phyloP scores from a whole-genome alignment of 2,113 vertebrate species.

The Tauraco erythrolophus region DNA sequence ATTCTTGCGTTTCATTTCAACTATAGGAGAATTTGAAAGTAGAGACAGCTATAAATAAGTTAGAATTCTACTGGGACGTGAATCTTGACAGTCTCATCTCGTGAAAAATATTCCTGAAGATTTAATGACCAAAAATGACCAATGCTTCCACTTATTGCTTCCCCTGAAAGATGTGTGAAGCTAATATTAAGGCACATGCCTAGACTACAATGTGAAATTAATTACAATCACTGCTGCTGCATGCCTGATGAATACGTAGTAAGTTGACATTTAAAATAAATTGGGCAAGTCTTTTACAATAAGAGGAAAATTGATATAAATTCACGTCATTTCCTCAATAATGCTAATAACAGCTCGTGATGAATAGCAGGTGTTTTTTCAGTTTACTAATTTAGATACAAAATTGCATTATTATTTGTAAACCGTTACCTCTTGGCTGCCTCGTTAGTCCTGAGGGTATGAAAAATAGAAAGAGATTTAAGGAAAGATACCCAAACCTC shows the following conservation, averaged over 20 bases:
- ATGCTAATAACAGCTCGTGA: slow-evolving; percentile 31
- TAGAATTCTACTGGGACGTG: neutral
- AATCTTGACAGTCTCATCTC: neutral
- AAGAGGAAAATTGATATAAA: slow-evolving; percentile 52
- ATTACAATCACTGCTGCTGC: slow-evolving; percentile 42
- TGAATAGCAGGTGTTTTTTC: neutral
- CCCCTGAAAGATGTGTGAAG: neutral
- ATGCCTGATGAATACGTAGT: slow-evolving; percentile 62
- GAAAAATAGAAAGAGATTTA: neutral
- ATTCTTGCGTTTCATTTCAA: neutral
- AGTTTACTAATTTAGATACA: neutral
- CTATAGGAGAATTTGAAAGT: neutral
- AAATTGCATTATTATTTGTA: neutral
- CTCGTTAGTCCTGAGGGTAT: neutral
- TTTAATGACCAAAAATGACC: neutral
- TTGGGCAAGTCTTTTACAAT: slow-evolving; percentile 37
- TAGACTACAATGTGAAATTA: neutral
- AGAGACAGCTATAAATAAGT: neutral
- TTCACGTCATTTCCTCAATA: slow-evolving; percentile 30
- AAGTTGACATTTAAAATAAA: slow-evolving; percentile 71
- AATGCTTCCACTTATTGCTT: neutral
- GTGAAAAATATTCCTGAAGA: neutral
- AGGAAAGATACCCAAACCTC: neutral
- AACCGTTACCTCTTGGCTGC: neutral
- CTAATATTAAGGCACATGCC: neutral